phyloP scores from a whole-genome alignment of 1,140 invertebrate species.

The Drosophila burlai region DNA sequence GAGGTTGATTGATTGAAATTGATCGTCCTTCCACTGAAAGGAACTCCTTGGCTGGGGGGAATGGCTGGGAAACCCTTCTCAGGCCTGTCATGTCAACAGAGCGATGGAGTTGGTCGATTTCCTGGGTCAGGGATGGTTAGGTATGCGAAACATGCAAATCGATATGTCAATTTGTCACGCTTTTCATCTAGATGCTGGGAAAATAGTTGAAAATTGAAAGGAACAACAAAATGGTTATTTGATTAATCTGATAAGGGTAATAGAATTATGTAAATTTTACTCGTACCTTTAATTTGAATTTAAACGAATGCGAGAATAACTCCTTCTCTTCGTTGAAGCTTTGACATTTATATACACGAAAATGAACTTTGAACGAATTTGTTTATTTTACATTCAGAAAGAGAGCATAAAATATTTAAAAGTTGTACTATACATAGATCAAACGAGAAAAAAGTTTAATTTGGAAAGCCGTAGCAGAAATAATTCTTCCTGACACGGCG shows the following conservation, averaged over 20 bases:
- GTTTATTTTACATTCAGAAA: background rate
- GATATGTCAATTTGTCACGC: constrained; percentile 72
- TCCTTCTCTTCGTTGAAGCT: background rate
- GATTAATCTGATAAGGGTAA: background rate
- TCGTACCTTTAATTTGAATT: background rate
- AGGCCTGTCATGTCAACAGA: constrained; percentile 35
- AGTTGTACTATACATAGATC: background rate
- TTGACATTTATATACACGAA: background rate
- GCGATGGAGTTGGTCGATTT: constrained; percentile 15
- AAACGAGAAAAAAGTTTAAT: too few relatives aligned
- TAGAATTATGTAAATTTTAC: constrained; percentile 5
- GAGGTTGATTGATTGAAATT: constrained; percentile 81
- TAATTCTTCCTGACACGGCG: too few relatives aligned
- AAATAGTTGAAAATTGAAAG: constrained; percentile 44
- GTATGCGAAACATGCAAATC: constrained; percentile 58
- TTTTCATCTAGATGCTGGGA: constrained; percentile 38
- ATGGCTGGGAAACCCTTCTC: constrained; percentile 50
- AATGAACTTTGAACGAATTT: background rate
- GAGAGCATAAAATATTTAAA: background rate
- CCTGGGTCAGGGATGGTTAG: constrained; percentile 48
- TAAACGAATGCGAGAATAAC: background rate
- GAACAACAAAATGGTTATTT: constrained; percentile 28
- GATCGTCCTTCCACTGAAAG: constrained; percentile 55
- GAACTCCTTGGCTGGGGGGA: constrained; percentile 5
- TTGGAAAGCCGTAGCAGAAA: too few relatives aligned